Evolutionary conservation across 2,797 vertebrate species (phyloP).

Genomic region (Hydrocynus forskahlii): DNA sequence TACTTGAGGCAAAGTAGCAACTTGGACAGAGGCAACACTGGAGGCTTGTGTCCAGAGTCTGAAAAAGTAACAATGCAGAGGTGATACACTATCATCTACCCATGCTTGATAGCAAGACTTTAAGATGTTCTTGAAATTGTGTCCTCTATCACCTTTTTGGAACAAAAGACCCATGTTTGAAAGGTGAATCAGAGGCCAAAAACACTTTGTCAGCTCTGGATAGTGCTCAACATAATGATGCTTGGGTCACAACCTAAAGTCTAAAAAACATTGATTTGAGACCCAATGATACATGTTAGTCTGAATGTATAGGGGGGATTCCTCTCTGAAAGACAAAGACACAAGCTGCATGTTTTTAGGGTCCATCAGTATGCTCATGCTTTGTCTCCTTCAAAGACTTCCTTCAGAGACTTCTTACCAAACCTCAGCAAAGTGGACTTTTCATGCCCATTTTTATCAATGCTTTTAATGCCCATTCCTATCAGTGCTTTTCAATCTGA

Average conservation of each 20-base stretch:
- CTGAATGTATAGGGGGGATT: conserved; percentile 51
- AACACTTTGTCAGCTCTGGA: conserved; percentile 21
- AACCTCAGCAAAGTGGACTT: conserved; percentile 50
- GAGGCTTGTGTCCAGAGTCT: no score
- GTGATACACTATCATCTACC: conserved; percentile 41
- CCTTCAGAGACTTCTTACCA: conserved; percentile 45
- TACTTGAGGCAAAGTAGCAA: conserved; percentile 23
- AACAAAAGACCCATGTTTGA: conserved; percentile 50
- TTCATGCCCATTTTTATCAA: conserved; percentile 55
- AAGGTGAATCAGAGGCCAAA: conserved; percentile 48
- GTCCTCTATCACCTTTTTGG: conserved; percentile 38
- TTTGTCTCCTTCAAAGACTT: conserved; percentile 50
- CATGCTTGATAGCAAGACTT: conserved; percentile 46
- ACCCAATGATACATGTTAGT: conserved; percentile 51
- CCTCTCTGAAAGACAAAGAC: conserved; percentile 48
- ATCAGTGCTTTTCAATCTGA: background rate
- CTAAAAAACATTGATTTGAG: conserved; percentile 12
- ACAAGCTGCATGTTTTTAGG: conserved; percentile 45
- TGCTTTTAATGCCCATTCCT: conserved; percentile 24
- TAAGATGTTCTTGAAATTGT: conserved; percentile 23
- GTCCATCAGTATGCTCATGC: no score
- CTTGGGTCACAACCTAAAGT: conserved; percentile 6
- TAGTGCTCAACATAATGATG: conserved; percentile 48
- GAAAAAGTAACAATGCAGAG: conserved; percentile 34
- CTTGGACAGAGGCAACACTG: no score